A percentile compares a stretch with the other conserved stretches of the same genome.
Evolutionary conservation across 2,797 vertebrate genomes (phyloP).

Genomic region (Taenioides sp.): DNA sequence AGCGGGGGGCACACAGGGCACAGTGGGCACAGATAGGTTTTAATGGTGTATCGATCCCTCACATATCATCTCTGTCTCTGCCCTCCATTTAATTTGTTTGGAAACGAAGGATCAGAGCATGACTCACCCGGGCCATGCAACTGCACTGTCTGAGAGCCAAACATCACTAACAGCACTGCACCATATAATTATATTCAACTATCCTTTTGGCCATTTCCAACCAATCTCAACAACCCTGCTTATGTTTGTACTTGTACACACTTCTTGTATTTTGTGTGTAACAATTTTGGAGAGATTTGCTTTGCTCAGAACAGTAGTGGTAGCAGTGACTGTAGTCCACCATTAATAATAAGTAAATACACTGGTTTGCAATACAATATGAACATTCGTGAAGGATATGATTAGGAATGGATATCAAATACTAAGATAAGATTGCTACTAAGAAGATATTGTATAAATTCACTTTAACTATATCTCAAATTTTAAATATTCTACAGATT

Average conservation of each 20-base stretch:
- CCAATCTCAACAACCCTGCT: not conserved
- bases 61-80: conserved; percentile 51
- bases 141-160: conserved; percentile 27
- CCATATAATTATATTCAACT: conserved; percentile 22
- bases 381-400: too few relatives aligned
- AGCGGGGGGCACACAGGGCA: conserved; percentile 28
- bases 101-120: conserved; percentile 38
- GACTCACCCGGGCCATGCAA: conserved; percentile 46
- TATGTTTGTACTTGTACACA: not conserved
- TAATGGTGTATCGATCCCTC: conserved; percentile 61
- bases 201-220: conserved; percentile 5
- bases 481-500: not conserved
- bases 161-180: conserved; percentile 4
- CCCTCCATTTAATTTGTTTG: conserved; percentile 55
- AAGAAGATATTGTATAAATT: not conserved
- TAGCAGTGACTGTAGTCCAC: not conserved
- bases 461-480: not conserved
- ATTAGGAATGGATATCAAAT: too few relatives aligned
- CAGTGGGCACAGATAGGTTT: conserved; percentile 34
- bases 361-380: too few relatives aligned
- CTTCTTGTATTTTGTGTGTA: not conserved
- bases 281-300: not conserved
- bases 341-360: too few relatives aligned
- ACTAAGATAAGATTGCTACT: too few relatives aligned
- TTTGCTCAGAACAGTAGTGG: not conserved